These are phyloP conservation scores for Pempheris klunzingeri DNA, from an alignment of 2,797 vertebrate species.

Conservation along the genomic window DNA sequence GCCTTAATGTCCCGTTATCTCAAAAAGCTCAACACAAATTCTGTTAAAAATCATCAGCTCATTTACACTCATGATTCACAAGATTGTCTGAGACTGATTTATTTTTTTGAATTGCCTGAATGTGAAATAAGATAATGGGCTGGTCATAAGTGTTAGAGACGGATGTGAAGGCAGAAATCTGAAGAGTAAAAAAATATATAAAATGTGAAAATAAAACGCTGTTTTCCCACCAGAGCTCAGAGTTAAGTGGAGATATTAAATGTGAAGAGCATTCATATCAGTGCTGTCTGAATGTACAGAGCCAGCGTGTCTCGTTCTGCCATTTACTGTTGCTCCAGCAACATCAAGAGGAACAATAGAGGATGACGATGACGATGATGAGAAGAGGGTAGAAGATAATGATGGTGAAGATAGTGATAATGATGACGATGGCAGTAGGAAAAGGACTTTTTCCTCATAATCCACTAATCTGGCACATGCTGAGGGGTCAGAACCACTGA, in stretches of 20 bases:
- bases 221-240: conserved; percentile 7
- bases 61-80: background rate
- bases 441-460: conserved; percentile 35
- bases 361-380: conserved; percentile 8
- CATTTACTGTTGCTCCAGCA: background rate
- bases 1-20: background rate
- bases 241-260: background rate
- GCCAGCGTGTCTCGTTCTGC: background rate
- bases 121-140: background rate
- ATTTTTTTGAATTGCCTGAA: background rate
- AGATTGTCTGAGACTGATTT: background rate
- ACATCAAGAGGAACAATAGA: background rate
- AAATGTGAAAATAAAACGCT: background rate
- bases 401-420: conserved; percentile 21
- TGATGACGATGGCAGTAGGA: conserved; percentile 33
- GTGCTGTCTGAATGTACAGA: background rate
- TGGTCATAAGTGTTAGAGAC: background rate
- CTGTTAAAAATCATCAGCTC: background rate
- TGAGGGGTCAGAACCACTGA: conserved; percentile 52
- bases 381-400: background rate
- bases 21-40: background rate
- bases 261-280: background rate
- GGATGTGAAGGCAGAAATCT: background rate
- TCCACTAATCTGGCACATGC: conserved; percentile 59
- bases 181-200: background rate